Evolutionary conservation across 2,888 invertebrate species (phyloP), one percentile per base, ranked within the genome.

Genomic region (Metacarcinus magister): DNA sequence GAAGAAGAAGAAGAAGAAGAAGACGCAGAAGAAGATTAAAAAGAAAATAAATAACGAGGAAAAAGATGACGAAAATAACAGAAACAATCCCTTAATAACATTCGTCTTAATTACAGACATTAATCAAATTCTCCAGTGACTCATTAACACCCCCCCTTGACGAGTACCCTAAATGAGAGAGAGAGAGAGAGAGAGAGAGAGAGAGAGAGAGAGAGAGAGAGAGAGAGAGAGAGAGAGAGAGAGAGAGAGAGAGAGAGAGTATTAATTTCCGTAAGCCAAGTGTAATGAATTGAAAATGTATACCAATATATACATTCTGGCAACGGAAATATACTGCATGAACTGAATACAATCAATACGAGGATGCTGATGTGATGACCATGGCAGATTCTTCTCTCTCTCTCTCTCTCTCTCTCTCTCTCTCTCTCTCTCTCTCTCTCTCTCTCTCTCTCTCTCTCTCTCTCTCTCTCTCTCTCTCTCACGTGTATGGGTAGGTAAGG

Each of bases 381-480:
- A 39, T 39, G 39, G 2, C 39, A 39, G 39, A 39, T 39, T 39
- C 39, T 39, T 54, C 54, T 54, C 54, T 54, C 54, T 87, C 87
- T 32, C 87, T 87, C 87, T 87, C 87, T 87, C 87, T 87, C 87
- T 87, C 87, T 87, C 87, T 89, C 89, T 89, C 89, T 89, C 89
- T 89, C 89, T 89, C 89, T 89, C 89, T 89, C 89, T 89, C 89
- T 43, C 43, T 89, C 89, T 89, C 60, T 23, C 23, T 60, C 23
- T 1, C 60, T 23, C 60, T 23, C 23, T 23, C 60, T 4, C 60
- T 54, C 54, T 54, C 54, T 54, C 54, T 87, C 87, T 32, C 87
- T 87, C 87, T 87, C 87, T 87, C 87, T 87, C 87, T 87, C 87
- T 87, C 87, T 23, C 23, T 60, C 60, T 23, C 60, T 23, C 19